Evolutionary conservation across 2,113 vertebrate species (phyloP), one percentile per base, ranked within the genome.

Genomic region (Strix aluco): DNA sequence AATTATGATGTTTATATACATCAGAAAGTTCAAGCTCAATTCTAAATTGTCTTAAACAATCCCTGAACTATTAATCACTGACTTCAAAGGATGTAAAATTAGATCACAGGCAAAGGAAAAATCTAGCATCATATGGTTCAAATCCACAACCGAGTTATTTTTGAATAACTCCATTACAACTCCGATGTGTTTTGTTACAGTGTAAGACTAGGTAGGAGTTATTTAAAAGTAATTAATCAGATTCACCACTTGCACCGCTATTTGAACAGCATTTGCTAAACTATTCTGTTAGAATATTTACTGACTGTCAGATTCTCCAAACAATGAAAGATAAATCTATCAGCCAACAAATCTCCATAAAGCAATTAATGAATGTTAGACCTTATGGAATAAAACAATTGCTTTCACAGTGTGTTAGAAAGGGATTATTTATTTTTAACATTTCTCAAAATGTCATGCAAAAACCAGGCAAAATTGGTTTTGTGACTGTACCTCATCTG

Each of bases 231-330:
- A 70, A 81, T 89, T 82, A 95, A 90, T 81, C 82, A 92, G 51
- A 87, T 95, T 96, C 84, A 90, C 21, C 46, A 86, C 47, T 80
- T 97, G 80, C 80, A 65, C 30, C 27, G 47, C 16, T 66, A n/a
- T 73, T 82, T 89, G 34, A 88, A 44, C 21, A 91, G 15, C 32
- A 83, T 90, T 91, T 62, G 22, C 40, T 72, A 92, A 97, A 96
- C 94, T 96, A 92, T 94, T 90, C 92, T 81, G 47, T 94, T 93
- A 93, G 70, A 86, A 81, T 96, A 97, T 88, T 95, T 88, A 95
- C 46, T 54, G 83, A 92, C 66, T 95, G 51, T 88, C 94, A 96
- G 86, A 84, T 81, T 91, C 94, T 86, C 70, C 69, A 92, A 86
- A 95, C 40, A 91, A 95, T 88, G 88, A 58, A 86, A 65, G 67